Evolutionary conservation across 2,888 invertebrate genomes (phyloP), one percentile per base, ranked within the genome.

Genomic region (Harpalus rubripes): DNA sequence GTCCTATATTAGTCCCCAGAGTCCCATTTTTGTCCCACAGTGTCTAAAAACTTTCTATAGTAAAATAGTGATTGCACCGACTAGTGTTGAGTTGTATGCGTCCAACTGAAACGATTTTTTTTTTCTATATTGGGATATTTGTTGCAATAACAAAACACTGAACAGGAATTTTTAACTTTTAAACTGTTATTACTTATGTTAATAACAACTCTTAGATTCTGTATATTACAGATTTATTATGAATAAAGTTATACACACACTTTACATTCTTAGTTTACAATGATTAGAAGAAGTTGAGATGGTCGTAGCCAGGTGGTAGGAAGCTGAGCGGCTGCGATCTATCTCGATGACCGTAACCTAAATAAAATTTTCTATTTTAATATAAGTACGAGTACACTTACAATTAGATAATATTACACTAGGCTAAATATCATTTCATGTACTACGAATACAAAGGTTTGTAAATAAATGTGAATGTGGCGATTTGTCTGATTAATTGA

Each of bases 271-370:
- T 41, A 76, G 22, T 76, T 22, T 72, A 72, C 72, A 72, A 72
- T 44, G 16, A 76, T 78, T 78, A 58, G 32, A 95, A 95, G 89
- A 95, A 95, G 88, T 94, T 90, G 0, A 93, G 89, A 88, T 93
- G 88, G 89, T 94, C 93, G 88, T 95, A 90, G 86, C 94, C 95
- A 87, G 94, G 93, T 7, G 96, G 96, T 93, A 96, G 93, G 88
- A 95, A 96, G 56, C 90, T 91, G 15, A 94, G 89, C 76, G 93
- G 93, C 5, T 94, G 94, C 68, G 92, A 91, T 88, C 93, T 93
- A 85, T 94, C 92, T 56, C 89, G 88, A 88, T 92, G 92, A 16
- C 94, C 94, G 89, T 95, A 95, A 79, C 95, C 95, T 95, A 89
- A 52, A 52, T 52, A 52, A 52, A 52, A 52, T 52, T 52, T 52